Percentiles rank a stretch among this genome's conserved stretches.
These are phyloP conservation scores for Chaetorhynchus papuensis DNA, from an alignment of 2,113 vertebrate genomes.

Conservation along the genomic window DNA sequence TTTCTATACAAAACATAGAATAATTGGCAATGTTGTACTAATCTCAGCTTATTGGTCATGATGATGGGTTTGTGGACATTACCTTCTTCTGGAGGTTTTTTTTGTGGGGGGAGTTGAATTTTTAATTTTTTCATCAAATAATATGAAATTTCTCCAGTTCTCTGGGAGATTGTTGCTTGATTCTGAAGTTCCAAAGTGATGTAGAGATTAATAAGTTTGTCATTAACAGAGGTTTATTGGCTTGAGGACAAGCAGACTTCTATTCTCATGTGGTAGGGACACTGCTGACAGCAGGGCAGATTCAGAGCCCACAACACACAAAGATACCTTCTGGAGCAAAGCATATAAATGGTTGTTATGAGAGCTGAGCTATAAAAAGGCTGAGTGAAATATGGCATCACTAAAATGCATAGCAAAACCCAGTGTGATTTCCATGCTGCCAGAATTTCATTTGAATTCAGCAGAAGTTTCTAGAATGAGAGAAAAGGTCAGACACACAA, in stretches of 20 bases:
- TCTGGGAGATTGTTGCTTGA: background rate
- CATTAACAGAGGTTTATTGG: background rate
- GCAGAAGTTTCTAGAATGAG: background rate
- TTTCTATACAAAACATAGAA: background rate
- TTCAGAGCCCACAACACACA: background rate
- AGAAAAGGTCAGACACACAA: slow-evolving; percentile 31
- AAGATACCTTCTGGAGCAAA: background rate
- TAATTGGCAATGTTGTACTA: background rate
- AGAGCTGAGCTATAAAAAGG: background rate
- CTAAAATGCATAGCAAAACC: slow-evolving; percentile 18
- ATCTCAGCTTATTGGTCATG: background rate
- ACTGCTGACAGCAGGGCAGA: background rate
- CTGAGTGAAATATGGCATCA: slow-evolving; percentile 26
- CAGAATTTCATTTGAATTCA: slow-evolving; percentile 22
- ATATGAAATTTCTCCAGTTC: background rate
- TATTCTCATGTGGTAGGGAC: background rate
- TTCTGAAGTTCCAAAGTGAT: background rate
- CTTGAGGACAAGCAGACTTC: background rate
- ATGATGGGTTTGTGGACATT: background rate
- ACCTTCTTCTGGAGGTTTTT: background rate
- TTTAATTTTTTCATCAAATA: background rate
- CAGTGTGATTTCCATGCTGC: background rate
- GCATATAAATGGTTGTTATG: background rate
- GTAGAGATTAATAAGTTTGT: background rate
- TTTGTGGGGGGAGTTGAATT: fast-evolving